These are phyloP conservation scores for Taxidea taxus DNA, from an alignment of 2,113 vertebrate species.

Conservation along the genomic window DNA sequence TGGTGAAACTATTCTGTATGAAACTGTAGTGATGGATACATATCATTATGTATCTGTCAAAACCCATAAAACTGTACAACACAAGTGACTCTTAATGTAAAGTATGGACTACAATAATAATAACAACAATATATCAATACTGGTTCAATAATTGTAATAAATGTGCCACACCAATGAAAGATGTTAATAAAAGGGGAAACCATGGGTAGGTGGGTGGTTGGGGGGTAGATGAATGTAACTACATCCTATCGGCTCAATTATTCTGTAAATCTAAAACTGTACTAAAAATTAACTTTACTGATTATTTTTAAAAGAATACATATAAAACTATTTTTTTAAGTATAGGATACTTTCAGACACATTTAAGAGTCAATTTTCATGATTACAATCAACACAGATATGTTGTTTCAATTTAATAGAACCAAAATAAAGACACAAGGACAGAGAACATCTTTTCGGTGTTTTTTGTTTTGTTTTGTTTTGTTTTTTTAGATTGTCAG, in stretches of 20 bases:
- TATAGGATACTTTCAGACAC: not conserved
- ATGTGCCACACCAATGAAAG: not conserved
- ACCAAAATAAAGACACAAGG: not conserved
- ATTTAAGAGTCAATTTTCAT: not conserved
- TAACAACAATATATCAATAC: not conserved
- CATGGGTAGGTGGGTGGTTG: not conserved
- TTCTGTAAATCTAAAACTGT: not conserved
- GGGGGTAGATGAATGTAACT: not conserved
- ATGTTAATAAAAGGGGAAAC: slow-evolving; percentile 6
- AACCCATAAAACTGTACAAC: not conserved
- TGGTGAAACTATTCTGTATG: not conserved
- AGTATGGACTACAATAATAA: not conserved
- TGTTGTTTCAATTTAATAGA: not conserved
- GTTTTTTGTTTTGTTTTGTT: too few relatives aligned
- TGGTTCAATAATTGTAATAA: not conserved
- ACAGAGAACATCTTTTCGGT: not conserved
- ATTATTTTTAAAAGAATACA: slow-evolving; percentile 7
- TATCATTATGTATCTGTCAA: not conserved
- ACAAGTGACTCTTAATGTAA: not conserved
- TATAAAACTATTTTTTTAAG: not conserved
- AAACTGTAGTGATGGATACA: not conserved
- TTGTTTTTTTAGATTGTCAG: not conserved
- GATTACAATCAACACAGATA: slow-evolving; percentile 1
- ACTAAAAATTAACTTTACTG: not conserved
- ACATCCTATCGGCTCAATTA: not conserved